phyloP scores from a whole-genome alignment of 2,113 vertebrate species.

The Chamaea fasciata region DNA sequence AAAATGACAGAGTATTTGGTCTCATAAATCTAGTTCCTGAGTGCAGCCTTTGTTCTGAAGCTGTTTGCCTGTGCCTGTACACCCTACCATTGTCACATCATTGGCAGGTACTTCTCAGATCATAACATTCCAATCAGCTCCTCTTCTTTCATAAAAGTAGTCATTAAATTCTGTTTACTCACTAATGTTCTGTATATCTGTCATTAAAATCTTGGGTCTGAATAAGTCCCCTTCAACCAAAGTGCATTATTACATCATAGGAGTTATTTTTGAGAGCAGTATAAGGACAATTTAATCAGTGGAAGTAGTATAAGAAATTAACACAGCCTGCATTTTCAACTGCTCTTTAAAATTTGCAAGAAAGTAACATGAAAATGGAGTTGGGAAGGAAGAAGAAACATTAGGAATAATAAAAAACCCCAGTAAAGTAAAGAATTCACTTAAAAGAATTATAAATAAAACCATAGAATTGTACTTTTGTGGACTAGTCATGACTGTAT shows the following conservation, averaged over 20 bases:
- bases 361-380: not conserved
- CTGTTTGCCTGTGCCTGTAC: not conserved
- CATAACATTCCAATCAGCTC: not conserved
- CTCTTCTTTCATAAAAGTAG: not conserved
- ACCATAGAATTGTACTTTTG: not conserved
- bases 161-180: not conserved
- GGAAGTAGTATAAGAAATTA: not conserved
- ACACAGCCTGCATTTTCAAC: not conserved
- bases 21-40: not conserved
- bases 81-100: accelerated
- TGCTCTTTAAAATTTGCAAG: not conserved
- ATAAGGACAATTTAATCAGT: not conserved
- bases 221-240: not conserved
- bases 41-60: not conserved
- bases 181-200: not conserved
- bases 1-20: not conserved
- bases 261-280: not conserved
- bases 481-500: not conserved
- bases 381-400: not conserved
- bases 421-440: not conserved
- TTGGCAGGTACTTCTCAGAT: not conserved
- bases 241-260: not conserved
- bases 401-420: not conserved
- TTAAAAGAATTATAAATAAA: not conserved
- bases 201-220: not conserved